phyloP scores from a whole-genome alignment of 1,140 invertebrate species.

The Pogonomyrmex barbatus region DNA sequence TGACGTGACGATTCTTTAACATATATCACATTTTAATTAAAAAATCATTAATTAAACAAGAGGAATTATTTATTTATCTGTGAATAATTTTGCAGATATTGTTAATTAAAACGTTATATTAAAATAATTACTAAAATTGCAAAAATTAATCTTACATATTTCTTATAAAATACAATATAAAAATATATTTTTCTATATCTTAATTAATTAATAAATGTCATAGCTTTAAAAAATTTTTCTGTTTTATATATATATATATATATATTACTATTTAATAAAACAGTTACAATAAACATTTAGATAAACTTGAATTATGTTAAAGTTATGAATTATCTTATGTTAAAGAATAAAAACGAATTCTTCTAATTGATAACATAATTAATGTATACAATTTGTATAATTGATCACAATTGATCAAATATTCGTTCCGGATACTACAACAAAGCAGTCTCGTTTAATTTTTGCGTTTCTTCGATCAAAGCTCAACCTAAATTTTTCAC shows the following conservation, averaged over 20 bases:
- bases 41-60: background rate
- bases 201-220: background rate
- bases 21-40: background rate
- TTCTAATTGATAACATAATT: no score
- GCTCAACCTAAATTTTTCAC: slow-evolving; percentile 23
- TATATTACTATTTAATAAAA: background rate
- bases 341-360: background rate
- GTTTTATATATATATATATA: background rate
- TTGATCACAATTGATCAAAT: no score
- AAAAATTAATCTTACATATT: background rate
- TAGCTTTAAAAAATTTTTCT: background rate
- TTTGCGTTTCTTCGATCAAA: background rate
- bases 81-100: background rate
- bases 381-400: no score
- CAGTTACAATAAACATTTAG: background rate
- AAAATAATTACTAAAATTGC: background rate
- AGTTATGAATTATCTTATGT: background rate
- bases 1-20: background rate
- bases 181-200: background rate
- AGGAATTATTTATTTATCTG: background rate
- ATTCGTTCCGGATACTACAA: no score
- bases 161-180: background rate
- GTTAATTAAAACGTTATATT: background rate
- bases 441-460: no score
- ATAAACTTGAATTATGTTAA: background rate